Evolutionary conservation across 2,113 vertebrate species (phyloP).

Genomic region (Oostethus manadensis): DNA sequence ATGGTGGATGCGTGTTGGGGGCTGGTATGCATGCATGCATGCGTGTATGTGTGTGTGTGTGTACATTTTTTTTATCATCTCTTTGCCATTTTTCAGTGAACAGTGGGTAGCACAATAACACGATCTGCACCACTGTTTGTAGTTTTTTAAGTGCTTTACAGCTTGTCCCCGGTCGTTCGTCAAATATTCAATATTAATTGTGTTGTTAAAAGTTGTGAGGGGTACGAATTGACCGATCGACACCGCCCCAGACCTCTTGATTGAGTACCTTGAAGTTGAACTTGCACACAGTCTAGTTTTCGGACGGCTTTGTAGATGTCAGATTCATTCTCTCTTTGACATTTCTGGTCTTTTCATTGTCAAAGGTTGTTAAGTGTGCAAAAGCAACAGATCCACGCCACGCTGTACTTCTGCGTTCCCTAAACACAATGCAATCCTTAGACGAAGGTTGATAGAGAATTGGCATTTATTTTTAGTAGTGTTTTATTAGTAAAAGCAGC

Average conservation of each 20-base stretch:
- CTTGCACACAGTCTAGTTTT: too few relatives aligned
- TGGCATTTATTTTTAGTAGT: background rate
- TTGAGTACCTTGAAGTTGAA: background rate
- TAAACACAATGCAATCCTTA: background rate
- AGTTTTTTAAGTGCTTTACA: background rate
- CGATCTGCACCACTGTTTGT: background rate
- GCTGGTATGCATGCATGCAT: slow-evolving; percentile 40
- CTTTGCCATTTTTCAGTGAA: background rate
- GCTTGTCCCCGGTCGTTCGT: background rate
- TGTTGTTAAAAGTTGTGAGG: background rate
- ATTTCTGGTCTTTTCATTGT: too few relatives aligned
- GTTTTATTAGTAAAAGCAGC: too few relatives aligned
- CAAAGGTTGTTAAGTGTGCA: too few relatives aligned
- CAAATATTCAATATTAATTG: background rate
- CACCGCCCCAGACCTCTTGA: background rate
- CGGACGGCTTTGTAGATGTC: too few relatives aligned
- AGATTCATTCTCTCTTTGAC: too few relatives aligned
- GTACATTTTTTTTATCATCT: background rate
- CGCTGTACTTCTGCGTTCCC: too few relatives aligned
- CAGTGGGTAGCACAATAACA: background rate
- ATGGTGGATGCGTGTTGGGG: slow-evolving; percentile 64
- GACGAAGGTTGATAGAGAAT: background rate
- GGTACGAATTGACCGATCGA: too few relatives aligned
- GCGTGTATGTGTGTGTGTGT: slow-evolving; percentile 38
- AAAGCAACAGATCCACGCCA: too few relatives aligned